Conservation (phyloP, 2,797 vertebrate genomes). For the Orestias chungarensis region DNA sequence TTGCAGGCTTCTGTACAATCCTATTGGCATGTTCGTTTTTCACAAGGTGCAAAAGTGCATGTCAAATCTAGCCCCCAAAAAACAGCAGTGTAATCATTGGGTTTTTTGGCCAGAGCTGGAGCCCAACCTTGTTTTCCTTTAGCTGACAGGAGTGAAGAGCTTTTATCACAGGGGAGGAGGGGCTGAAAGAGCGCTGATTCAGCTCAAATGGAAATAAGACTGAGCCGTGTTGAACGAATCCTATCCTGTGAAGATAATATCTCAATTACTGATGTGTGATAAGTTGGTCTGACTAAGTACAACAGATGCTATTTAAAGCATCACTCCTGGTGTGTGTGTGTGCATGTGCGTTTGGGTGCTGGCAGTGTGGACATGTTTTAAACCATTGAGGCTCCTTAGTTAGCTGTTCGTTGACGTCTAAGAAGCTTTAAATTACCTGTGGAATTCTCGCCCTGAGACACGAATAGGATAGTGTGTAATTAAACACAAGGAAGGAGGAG, state of each 20-base stretch:
- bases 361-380: constrained; percentile 50
- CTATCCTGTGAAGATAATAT: constrained; percentile 70
- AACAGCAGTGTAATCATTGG: constrained; percentile 39
- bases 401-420: constrained; percentile 46
- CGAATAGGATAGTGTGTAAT: constrained; percentile 82
- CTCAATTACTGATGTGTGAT: constrained; percentile 77
- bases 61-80: constrained; percentile 22
- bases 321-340: constrained; percentile 17
- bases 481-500: constrained; percentile 67
- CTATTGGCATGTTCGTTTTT: constrained; percentile 37
- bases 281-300: constrained; percentile 46
- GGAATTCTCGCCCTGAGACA: constrained; percentile 74
- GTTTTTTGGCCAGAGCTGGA: constrained; percentile 38
- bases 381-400: constrained; percentile 43
- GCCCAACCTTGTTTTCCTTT: constrained; percentile 37
- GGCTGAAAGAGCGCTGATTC: constrained; percentile 51
- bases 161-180: constrained; percentile 48
- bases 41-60: constrained; percentile 23
- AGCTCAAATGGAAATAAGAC: constrained; percentile 62
- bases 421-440: constrained; percentile 57
- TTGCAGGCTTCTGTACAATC: background rate
- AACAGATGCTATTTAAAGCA: constrained; percentile 33
- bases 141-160: constrained; percentile 36
- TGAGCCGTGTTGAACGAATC: constrained; percentile 54
- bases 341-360: constrained; percentile 15